These are phyloP conservation scores for Steinernema hermaphroditum DNA, from an alignment of 2,888 invertebrate genomes.

Conservation along the genomic window DNA sequence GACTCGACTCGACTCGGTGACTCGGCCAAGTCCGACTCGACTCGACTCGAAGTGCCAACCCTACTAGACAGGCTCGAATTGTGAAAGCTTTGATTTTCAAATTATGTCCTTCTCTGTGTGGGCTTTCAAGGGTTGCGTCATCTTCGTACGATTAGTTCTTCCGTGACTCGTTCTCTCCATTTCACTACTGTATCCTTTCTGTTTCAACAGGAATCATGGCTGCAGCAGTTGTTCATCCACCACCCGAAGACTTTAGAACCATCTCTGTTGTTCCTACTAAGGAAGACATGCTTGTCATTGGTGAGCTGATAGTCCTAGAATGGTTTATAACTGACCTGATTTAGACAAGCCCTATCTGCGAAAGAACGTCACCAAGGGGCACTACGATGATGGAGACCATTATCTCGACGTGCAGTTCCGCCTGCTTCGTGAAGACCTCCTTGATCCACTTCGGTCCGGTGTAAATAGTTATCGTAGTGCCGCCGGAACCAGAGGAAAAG, in stretches of 20 bases:
- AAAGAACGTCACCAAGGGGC: constrained; percentile 72
- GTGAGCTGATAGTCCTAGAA: constrained; percentile 40
- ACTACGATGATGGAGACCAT: constrained; percentile 73
- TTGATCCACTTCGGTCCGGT: constrained; percentile 76
- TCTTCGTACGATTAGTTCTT: too few species aligned
- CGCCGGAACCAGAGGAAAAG: not conserved
- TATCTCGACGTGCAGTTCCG: constrained; percentile 82
- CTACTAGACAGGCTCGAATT: too few species aligned
- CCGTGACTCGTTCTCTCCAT: too few species aligned
- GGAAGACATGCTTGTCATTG: constrained; percentile 60
- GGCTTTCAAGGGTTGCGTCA: too few species aligned
- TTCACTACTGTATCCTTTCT: too few species aligned
- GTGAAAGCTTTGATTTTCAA: too few species aligned
- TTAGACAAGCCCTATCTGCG: constrained; percentile 23
- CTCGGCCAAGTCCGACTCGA: too few species aligned
- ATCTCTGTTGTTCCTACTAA: constrained; percentile 66
- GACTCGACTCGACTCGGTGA: too few species aligned
- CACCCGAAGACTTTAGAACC: constrained; percentile 69
- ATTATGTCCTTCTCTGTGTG: too few species aligned
- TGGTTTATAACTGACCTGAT: constrained; percentile 17
- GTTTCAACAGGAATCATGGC: too few species aligned
- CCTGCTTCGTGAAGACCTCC: constrained; percentile 79
- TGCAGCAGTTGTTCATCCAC: constrained; percentile 37
- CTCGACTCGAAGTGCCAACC: too few species aligned
- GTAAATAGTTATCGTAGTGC: constrained; percentile 66